Evolutionary conservation across 2,888 invertebrate species (phyloP).

Genomic region (Brachypalpus laphriformis): DNA sequence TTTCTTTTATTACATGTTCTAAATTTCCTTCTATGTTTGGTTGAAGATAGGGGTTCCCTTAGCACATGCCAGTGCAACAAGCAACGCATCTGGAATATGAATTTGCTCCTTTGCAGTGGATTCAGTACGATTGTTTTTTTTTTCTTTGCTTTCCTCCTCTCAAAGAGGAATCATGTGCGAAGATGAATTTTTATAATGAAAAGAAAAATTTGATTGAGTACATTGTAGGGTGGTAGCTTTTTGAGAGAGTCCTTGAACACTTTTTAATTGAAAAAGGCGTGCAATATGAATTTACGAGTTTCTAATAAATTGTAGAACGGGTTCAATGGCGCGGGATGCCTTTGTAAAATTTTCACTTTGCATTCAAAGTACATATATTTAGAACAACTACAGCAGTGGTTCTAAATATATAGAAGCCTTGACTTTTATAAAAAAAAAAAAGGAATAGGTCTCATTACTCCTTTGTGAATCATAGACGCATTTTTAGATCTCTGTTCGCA

Average conservation of each 20-base stretch:
- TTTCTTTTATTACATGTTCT: conserved; percentile 16
- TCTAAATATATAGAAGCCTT: too few relatives aligned
- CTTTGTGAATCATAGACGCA: too few relatives aligned
- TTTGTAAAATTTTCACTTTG: not conserved
- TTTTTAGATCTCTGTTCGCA: too few relatives aligned
- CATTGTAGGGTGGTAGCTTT: conserved; percentile 5
- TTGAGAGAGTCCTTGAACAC: conserved; percentile 17
- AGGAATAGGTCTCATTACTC: too few relatives aligned
- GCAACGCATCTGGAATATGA: conserved; percentile 60
- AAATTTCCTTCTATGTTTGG: conserved; percentile 29
- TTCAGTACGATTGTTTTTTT: conserved; percentile 15
- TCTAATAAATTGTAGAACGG: not conserved
- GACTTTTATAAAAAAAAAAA: too few relatives aligned
- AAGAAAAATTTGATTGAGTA: conserved; percentile 53
- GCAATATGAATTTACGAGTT: conserved; percentile 34
- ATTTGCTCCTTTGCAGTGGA: conserved; percentile 37
- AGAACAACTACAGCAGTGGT: too few relatives aligned
- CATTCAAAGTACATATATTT: too few relatives aligned
- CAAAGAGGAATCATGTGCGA: conserved; percentile 41
- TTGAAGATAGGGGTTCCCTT: conserved; percentile 2
- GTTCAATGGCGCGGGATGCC: not conserved
- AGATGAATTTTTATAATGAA: conserved; percentile 60
- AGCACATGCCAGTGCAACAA: conserved; percentile 53
- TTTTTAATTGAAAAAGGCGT: conserved; percentile 40
- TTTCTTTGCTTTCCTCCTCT: not conserved